These are phyloP conservation scores for Campoletis sonorensis DNA, from an alignment of 1,140 invertebrate genomes.

Conservation along the genomic window DNA sequence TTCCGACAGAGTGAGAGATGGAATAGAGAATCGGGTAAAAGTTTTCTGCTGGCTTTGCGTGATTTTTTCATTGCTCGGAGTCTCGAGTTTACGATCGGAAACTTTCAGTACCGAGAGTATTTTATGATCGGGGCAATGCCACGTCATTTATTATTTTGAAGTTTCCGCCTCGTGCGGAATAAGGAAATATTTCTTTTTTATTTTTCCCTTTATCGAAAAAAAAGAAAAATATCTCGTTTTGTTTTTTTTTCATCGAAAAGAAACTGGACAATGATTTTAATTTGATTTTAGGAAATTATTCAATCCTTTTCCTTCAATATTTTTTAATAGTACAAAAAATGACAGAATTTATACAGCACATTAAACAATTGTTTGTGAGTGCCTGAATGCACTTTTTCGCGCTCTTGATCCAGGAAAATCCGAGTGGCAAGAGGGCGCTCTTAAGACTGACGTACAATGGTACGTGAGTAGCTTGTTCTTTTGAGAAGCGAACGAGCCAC, in stretches of 20 bases:
- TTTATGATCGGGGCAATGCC: too few relatives aligned
- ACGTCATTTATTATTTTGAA: too few relatives aligned
- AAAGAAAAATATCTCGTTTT: too few relatives aligned
- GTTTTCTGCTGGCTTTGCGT: neutral
- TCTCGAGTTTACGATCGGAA: too few relatives aligned
- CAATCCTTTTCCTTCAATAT: too few relatives aligned
- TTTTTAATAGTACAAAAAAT: neutral
- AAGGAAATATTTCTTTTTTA: too few relatives aligned
- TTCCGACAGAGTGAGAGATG: neutral
- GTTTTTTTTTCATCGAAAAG: too few relatives aligned
- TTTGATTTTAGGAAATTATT: too few relatives aligned
- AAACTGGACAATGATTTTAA: too few relatives aligned
- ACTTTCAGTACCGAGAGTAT: too few relatives aligned
- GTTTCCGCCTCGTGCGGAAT: too few relatives aligned
- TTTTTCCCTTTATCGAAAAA: too few relatives aligned
- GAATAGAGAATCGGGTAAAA: neutral
- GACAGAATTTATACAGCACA: neutral
- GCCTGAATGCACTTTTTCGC: neutral
- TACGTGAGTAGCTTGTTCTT: slow-evolving; percentile 13
- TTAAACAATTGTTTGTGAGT: neutral
- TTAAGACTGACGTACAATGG: neutral
- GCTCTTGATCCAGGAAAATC: slow-evolving; percentile 1
- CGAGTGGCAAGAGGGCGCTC: neutral
- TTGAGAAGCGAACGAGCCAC: neutral
- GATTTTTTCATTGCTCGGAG: neutral